phyloP scores from a whole-genome alignment of 2,113 vertebrate genomes.

The Rhadina sibilatrix region DNA sequence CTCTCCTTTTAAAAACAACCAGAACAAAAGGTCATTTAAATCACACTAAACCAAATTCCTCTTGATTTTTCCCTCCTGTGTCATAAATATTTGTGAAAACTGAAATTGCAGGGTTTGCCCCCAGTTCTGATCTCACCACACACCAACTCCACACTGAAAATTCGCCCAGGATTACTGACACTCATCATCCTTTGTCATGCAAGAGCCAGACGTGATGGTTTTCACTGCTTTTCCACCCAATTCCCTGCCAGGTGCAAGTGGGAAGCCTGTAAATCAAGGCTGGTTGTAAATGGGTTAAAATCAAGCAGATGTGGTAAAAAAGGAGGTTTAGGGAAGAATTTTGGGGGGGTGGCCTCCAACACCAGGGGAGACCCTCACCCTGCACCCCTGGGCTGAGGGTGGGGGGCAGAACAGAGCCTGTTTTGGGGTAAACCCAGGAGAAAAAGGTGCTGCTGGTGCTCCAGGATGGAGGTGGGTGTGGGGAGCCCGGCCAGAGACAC shows the following conservation, averaged over 20 bases:
- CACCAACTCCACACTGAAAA: accelerated
- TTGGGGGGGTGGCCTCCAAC: not conserved
- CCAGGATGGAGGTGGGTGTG: not conserved
- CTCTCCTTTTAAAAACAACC: constrained; percentile 38
- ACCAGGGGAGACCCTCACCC: not conserved
- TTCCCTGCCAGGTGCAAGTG: not conserved
- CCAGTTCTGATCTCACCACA: constrained; percentile 38
- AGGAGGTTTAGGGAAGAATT: not conserved
- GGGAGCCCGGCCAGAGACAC: not conserved
- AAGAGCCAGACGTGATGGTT: accelerated
- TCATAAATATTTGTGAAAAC: constrained; percentile 63
- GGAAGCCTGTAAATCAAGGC: not conserved
- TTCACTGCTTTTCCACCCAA: not conserved
- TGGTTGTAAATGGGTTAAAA: not conserved
- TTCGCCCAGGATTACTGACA: not conserved
- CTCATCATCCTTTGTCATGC: accelerated
- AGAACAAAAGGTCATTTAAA: accelerated
- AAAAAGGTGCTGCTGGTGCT: not conserved
- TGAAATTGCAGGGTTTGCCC: constrained; percentile 24
- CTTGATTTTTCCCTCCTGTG: constrained; percentile 48
- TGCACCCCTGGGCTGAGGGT: accelerated
- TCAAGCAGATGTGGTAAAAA: not conserved
- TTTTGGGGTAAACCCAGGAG: not conserved
- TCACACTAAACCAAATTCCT: constrained; percentile 7
- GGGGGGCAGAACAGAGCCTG: not conserved